phyloP scores from a whole-genome alignment of 2,888 invertebrate genomes.

The Euphydryas editha region DNA sequence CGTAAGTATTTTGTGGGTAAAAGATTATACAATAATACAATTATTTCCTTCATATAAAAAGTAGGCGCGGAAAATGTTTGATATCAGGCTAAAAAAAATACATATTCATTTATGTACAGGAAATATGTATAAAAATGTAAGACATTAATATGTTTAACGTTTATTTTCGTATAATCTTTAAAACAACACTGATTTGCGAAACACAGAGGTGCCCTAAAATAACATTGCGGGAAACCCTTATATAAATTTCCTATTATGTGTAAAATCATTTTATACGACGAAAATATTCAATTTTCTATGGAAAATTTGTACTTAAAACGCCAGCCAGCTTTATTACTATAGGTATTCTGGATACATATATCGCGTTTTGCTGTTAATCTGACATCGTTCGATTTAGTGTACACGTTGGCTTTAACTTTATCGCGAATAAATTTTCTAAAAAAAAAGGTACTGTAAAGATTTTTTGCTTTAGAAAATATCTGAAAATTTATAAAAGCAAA shows the following conservation, averaged over 20 bases:
- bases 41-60: no score
- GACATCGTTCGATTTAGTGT: conserved; percentile 4
- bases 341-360: conserved; percentile 8
- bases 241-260: not conserved
- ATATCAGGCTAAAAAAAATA: no score
- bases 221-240: conserved; percentile 7
- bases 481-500: no score
- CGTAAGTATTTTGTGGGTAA: conserved; percentile 8
- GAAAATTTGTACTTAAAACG: conserved; percentile 12
- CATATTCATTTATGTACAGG: no score
- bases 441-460: no score
- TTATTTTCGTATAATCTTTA: no score
- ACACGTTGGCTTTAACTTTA: not conserved
- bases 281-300: conserved; percentile 14
- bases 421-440: not conserved
- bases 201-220: conserved; percentile 1
- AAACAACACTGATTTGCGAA: no score
- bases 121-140: no score
- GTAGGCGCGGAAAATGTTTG: no score
- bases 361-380: not conserved
- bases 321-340: conserved; percentile 8
- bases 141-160: no score
- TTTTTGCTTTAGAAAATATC: no score
- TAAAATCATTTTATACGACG: conserved; percentile 5
- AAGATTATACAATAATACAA: conserved; percentile 11